Evolutionary conservation across 2,888 invertebrate species (phyloP).

Genomic region (Lasioglossum leucozonium): DNA sequence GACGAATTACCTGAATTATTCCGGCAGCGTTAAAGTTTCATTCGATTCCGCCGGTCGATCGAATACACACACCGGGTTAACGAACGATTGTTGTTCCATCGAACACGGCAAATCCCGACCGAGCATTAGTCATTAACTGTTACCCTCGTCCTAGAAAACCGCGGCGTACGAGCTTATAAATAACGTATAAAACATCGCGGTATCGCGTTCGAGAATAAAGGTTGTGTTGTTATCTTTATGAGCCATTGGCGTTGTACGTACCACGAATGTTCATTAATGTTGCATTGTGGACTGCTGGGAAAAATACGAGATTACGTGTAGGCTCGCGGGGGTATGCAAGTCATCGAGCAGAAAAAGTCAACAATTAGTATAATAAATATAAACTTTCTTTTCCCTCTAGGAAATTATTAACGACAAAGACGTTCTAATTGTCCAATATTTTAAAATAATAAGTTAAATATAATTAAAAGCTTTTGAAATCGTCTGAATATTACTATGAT

Average conservation of each 20-base stretch:
- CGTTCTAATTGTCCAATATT: no score
- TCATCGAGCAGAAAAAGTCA: not conserved
- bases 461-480: no score
- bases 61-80: not conserved
- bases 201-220: conserved; percentile 38
- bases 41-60: not conserved
- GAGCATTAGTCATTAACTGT: not conserved
- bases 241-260: conserved; percentile 44
- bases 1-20: not conserved
- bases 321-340: not conserved
- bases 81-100: not conserved
- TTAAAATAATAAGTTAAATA: no score
- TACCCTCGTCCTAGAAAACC: conserved; percentile 21
- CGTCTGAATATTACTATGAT: no score
- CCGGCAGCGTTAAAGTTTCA: not conserved
- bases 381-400: no score
- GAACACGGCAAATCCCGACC: not conserved
- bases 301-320: conserved; percentile 41
- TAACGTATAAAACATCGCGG: conserved; percentile 34
- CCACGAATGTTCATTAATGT: conserved; percentile 52
- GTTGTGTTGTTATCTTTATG: conserved; percentile 44
- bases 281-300: conserved; percentile 22
- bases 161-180: conserved; percentile 32
- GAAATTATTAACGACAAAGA: no score
- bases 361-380: no score